These are phyloP conservation scores for Neuroterus valhalla DNA, from an alignment of 1,140 invertebrate species.

Conservation along the genomic window DNA sequence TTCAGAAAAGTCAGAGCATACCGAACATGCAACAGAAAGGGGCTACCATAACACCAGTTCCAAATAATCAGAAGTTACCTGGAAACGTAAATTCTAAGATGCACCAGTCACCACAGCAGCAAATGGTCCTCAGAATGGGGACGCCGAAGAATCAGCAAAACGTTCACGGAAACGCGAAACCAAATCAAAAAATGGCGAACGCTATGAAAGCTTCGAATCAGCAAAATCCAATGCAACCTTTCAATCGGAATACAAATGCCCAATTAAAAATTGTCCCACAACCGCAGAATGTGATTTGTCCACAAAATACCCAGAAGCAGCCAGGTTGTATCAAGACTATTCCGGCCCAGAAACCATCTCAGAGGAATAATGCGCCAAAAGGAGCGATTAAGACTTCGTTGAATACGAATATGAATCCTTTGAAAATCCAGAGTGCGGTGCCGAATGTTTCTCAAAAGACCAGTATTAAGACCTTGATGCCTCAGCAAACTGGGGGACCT, in stretches of 20 bases:
- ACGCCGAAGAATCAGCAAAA: slow-evolving; percentile 54
- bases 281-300: slow-evolving; percentile 55
- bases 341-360: slow-evolving; percentile 62
- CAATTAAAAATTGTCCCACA: slow-evolving; percentile 67
- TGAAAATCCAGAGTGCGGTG: slow-evolving; percentile 47
- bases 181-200: slow-evolving; percentile 47
- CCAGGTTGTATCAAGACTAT: slow-evolving; percentile 71
- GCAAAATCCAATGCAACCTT: slow-evolving; percentile 44
- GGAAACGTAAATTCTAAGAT: slow-evolving; percentile 48
- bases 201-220: slow-evolving; percentile 48
- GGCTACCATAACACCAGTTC: slow-evolving; percentile 50
- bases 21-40: slow-evolving; percentile 54
- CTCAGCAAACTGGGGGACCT: slow-evolving; percentile 45
- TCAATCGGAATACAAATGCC: slow-evolving; percentile 49
- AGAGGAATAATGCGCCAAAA: slow-evolving; percentile 63
- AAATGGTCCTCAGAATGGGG: slow-evolving; percentile 61
- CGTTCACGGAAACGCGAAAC: slow-evolving; percentile 49
- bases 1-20: slow-evolving; percentile 52
- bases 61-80: slow-evolving; percentile 54
- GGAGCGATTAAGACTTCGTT: slow-evolving; percentile 60
- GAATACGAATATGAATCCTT: slow-evolving; percentile 59
- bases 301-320: slow-evolving; percentile 61
- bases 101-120: slow-evolving; percentile 56
- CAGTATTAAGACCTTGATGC: slow-evolving; percentile 59
- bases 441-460: slow-evolving; percentile 49